Percentiles rank a stretch among this genome's conserved stretches.
Evolutionary conservation across 2,113 vertebrate species (phyloP).

Genomic region (Tapirus terrestris): DNA sequence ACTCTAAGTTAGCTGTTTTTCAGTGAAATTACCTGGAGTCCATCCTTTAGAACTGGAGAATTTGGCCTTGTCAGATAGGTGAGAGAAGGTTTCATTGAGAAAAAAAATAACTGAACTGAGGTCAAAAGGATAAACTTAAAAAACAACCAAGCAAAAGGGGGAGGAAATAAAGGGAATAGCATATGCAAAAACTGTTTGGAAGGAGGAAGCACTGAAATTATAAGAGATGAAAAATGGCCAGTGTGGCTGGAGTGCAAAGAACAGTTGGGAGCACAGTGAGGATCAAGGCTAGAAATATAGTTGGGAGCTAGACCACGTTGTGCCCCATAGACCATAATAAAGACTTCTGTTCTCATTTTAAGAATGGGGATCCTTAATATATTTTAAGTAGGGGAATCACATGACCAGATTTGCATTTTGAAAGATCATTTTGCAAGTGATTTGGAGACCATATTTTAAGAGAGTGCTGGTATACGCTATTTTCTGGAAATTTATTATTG

Average conservation of each 20-base stretch:
- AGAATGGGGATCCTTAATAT: background rate
- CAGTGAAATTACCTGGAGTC: background rate
- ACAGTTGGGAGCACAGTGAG: background rate
- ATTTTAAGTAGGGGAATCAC: constrained; percentile 27
- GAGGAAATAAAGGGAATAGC: background rate
- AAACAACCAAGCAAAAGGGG: background rate
- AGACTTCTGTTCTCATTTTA: background rate
- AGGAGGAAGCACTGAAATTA: background rate
- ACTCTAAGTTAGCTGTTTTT: constrained; percentile 21
- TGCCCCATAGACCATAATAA: background rate
- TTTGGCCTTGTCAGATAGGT: background rate
- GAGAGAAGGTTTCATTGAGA: background rate
- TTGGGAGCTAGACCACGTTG: background rate
- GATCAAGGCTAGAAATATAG: background rate
- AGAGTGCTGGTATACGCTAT: background rate
- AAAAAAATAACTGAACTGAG: background rate
- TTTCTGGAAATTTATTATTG: background rate
- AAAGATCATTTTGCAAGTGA: background rate
- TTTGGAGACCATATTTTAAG: background rate
- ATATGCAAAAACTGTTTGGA: background rate
- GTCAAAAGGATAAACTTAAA: background rate
- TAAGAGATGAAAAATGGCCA: background rate
- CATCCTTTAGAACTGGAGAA: background rate
- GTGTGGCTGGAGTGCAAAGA: background rate
- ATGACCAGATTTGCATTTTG: background rate